Evolutionary conservation across 2,888 invertebrate species (phyloP), one percentile per base, ranked within the genome.

Genomic region (Clepsis dumicolana): DNA sequence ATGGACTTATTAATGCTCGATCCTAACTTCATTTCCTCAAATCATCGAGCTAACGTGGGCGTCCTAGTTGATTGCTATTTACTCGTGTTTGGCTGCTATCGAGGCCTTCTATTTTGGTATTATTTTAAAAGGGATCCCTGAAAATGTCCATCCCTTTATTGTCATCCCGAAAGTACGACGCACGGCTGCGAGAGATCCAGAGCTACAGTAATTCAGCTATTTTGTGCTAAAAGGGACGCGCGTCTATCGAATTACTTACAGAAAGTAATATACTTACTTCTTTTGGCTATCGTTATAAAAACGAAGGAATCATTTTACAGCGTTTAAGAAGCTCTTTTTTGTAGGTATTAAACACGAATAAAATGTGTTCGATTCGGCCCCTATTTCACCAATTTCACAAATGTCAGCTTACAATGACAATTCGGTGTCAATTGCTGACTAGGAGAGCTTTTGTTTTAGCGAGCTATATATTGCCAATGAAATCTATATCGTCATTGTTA

Each of bases 191-290:
- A 41, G 41, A 35, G 38, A 5, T 27, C 35, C 48, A 18, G 18
- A 16, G 25, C 24, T 32, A 27, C 50, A 25, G 67, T 57, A 63
- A 67, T 67, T 67, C 38, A 38, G n/a, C 50, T 50, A 60, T 63
- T 67, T 61, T 50, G 25, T 38, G 38, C 54, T 32, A 32, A 56
- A 59, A 61, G 44, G 60, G 54, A 44, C 48, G 54, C 14, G 21
- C 62, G 18, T 48, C 62, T 48, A 67, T 67, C 38, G 38, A 50
- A 57, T 67, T 67, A 66, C 66, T 66, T 66, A 50, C 59, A 50
- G 62, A 57, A 67, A 67, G 62, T 41, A 63, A 67, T 67, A 67
- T 67, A 62, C 48, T 41, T 67, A 62, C 48, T 41, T 61, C 35
- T 24, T 61, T 66, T 16, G 50, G 62, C 62, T 24, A 64, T 48